Evolutionary conservation across 2,888 invertebrate genomes (phyloP).

Genomic region (Arrhopalites spinosus): DNA sequence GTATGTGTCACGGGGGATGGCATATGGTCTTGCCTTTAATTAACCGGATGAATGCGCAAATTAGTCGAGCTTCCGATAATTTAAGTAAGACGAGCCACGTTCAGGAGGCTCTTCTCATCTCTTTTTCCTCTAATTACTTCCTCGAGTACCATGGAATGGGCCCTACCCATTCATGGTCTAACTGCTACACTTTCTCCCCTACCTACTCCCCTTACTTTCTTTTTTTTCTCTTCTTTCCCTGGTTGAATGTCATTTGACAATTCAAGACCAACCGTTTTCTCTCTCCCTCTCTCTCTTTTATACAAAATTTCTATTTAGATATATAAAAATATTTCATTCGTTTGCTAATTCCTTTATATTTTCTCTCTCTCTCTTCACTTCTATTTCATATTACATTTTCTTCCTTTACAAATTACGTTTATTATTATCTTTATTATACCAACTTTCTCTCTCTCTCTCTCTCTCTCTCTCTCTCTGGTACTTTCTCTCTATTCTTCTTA

Average conservation of each 20-base stretch:
- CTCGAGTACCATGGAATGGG: neutral
- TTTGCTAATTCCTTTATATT: no score
- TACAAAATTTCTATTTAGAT: no score
- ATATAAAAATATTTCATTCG: no score
- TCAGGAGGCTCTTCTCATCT: neutral
- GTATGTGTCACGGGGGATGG: neutral
- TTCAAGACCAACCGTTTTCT: neutral
- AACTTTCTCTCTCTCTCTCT: no score
- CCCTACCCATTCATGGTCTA: no score
- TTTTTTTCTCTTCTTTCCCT: neutral
- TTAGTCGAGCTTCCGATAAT: conserved; percentile 3
- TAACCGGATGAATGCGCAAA: neutral
- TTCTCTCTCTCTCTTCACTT: no score
- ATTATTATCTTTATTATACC: no score
- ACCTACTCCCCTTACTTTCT: neutral
- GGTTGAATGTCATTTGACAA: no score
- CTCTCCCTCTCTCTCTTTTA: neutral
- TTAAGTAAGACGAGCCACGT: neutral
- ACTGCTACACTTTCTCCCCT: neutral
- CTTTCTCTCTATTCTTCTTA: no score
- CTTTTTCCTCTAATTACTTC: conserved; percentile 4
- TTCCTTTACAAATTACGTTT: no score
- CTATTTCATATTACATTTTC: no score
- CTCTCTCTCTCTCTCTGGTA: no score
- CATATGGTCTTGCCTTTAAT: conserved; percentile 4